Conservation (phyloP, 2,797 vertebrate species). For the Merluccius polli region DNA sequence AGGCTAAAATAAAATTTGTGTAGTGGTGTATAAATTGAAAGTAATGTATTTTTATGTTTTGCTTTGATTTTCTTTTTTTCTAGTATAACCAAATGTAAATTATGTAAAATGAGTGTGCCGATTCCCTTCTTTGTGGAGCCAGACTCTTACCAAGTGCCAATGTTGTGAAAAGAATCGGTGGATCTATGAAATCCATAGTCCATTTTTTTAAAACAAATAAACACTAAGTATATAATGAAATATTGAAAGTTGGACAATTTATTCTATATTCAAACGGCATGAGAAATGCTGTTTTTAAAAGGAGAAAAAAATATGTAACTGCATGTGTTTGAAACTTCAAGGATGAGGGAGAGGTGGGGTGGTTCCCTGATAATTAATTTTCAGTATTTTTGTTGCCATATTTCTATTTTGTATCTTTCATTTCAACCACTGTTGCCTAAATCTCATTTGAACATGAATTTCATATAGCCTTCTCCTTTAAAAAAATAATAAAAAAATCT, state of each 20-base stretch:
- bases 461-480: slow-evolving; percentile 98
- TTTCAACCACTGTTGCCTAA: slow-evolving; percentile 85
- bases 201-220: slow-evolving; percentile 82
- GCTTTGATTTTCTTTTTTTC: slow-evolving; percentile 51
- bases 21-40: slow-evolving; percentile 76
- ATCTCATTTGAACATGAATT: slow-evolving; percentile 90
- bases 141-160: slow-evolving; percentile 87
- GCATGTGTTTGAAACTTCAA: slow-evolving; percentile 78
- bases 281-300: slow-evolving; percentile 57
- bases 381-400: slow-evolving; percentile 76
- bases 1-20: slow-evolving; percentile 60
- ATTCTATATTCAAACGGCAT: slow-evolving; percentile 56
- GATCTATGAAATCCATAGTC: slow-evolving; percentile 79
- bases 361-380: slow-evolving; percentile 70
- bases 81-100: slow-evolving; percentile 79
- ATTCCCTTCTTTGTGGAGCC: slow-evolving; percentile 79
- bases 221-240: slow-evolving; percentile 73
- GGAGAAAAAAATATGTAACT: slow-evolving; percentile 71
- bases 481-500: slow-evolving; percentile 76
- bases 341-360: slow-evolving; percentile 59
- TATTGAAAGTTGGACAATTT: slow-evolving; percentile 66
- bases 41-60: slow-evolving; percentile 67
- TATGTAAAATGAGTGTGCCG: slow-evolving; percentile 86
- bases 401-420: slow-evolving; percentile 77
- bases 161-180: slow-evolving; percentile 76